These are phyloP conservation scores for Leptodactylus fallax DNA, from an alignment of 2,797 vertebrate genomes.

Conservation along the genomic window DNA sequence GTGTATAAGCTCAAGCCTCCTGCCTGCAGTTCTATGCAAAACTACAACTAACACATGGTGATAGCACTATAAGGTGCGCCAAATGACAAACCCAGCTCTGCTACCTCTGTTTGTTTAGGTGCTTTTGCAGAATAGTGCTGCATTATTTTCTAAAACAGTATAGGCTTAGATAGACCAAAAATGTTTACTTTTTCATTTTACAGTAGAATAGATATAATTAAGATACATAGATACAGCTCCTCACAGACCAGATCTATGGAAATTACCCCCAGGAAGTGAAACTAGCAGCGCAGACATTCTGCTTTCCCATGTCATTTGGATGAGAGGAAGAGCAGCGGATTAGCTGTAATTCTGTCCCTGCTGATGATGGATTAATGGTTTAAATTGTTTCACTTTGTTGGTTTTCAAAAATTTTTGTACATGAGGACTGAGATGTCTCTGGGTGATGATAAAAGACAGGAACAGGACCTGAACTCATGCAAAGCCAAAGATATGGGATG, in stretches of 20 bases:
- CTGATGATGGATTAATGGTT: constrained; percentile 35
- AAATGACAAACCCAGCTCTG: too few relatives aligned
- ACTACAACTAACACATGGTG: too few relatives aligned
- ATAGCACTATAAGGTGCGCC: too few relatives aligned
- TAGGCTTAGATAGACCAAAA: background rate
- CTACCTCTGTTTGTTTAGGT: too few relatives aligned
- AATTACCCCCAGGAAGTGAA: background rate
- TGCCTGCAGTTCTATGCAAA: too few relatives aligned
- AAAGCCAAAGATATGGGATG: background rate
- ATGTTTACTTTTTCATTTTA: too few relatives aligned
- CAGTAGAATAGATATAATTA: background rate
- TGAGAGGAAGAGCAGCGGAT: constrained; percentile 16
- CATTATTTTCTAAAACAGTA: background rate
- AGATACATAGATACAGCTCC: background rate
- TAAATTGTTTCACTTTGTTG: constrained; percentile 7
- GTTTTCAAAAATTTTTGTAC: background rate
- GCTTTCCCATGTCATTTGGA: background rate
- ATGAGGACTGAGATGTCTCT: background rate
- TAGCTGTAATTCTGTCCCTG: background rate
- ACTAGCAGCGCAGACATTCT: background rate
- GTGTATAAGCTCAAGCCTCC: too few relatives aligned
- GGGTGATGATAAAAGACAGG: constrained; percentile 24
- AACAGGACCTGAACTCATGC: background rate
- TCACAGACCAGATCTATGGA: background rate
- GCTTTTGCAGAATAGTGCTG: background rate